phyloP scores from a whole-genome alignment of 2,888 invertebrate genomes.

The Phania funesta region DNA sequence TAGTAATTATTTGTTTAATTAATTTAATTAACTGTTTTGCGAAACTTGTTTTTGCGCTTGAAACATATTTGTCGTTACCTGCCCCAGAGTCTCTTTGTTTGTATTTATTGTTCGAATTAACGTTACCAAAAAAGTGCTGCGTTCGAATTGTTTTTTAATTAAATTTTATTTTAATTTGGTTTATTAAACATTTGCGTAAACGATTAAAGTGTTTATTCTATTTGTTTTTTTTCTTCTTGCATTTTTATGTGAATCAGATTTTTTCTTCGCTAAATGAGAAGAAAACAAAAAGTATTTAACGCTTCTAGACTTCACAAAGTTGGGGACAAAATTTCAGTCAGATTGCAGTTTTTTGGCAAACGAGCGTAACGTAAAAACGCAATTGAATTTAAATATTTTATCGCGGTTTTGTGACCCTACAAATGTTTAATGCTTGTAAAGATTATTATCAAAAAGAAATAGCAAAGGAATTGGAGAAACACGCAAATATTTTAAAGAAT shows the following conservation, averaged over 20 bases:
- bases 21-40: constrained; percentile 9
- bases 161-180: constrained; percentile 51
- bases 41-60: not conserved
- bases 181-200: constrained; percentile 58
- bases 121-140: constrained; percentile 41
- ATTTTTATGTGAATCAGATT: not conserved
- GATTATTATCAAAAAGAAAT: not conserved
- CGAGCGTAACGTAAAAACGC: constrained; percentile 52
- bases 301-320: constrained; percentile 39
- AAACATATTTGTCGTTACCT: not conserved
- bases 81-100: constrained; percentile 20
- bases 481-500: no score
- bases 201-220: constrained; percentile 26
- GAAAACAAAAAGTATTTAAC: constrained; percentile 16
- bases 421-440: not conserved
- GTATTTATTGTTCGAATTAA: constrained; percentile 50
- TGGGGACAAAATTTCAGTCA: constrained; percentile 53
- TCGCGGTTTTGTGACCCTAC: not conserved
- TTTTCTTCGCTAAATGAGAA: not conserved
- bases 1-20: constrained; percentile 27
- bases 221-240: constrained; percentile 8
- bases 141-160: constrained; percentile 53
- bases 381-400: constrained; percentile 6
- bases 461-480: not conserved
- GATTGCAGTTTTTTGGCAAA: constrained; percentile 58